These are phyloP conservation scores for Anoplius nigerrimus DNA, from an alignment of 2,888 invertebrate species.

Conservation along the genomic window DNA sequence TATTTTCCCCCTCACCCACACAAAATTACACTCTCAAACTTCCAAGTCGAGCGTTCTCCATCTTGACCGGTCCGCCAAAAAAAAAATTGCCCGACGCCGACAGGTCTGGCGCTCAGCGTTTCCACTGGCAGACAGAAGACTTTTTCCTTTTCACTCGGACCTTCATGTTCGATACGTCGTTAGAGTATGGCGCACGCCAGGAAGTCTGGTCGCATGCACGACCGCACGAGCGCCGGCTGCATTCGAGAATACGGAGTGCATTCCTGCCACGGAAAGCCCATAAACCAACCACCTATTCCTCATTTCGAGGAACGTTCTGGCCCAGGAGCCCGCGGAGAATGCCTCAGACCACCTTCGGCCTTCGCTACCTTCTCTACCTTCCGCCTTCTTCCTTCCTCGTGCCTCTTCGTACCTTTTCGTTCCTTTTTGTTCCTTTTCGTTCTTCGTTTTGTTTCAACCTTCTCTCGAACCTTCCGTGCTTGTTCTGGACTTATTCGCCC, in stretches of 20 bases:
- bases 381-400: background rate
- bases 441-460: background rate
- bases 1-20: too few species aligned
- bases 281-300: constrained; percentile 54
- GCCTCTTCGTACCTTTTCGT: background rate
- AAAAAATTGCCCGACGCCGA: too few species aligned
- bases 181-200: too few species aligned
- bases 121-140: too few species aligned
- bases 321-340: background rate
- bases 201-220: too few species aligned
- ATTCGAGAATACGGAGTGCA: constrained; percentile 40
- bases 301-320: constrained; percentile 40
- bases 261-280: constrained; percentile 55
- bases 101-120: too few species aligned
- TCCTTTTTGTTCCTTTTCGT: background rate
- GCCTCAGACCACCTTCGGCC: too few species aligned
- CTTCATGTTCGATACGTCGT: too few species aligned
- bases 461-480: background rate
- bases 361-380: background rate
- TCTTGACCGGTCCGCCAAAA: too few species aligned
- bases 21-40: too few species aligned
- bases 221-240: constrained; percentile 3
- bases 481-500: background rate
- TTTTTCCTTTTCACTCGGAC: too few species aligned
- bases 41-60: too few species aligned